Evolutionary conservation across 2,113 vertebrate species (phyloP), one percentile per base, ranked within the genome.

Genomic region (Hyaena hyaena): DNA sequence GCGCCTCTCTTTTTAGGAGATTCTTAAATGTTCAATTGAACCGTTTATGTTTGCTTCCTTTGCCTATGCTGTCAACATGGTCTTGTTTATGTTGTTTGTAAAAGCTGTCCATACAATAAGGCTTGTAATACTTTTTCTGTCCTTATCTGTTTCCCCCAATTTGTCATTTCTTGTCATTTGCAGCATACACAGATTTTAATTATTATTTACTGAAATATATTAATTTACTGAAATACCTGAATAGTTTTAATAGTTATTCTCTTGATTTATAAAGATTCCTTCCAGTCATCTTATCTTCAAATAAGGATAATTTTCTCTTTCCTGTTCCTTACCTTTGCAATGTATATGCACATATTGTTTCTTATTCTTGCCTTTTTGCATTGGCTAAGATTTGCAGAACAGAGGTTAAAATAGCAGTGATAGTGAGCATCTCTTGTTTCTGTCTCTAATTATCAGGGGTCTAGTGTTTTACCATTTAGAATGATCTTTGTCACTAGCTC

Each of bases 31-130:
- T 19, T 12, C n/a, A 10, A 28, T 84, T 53, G 21, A 63, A 15
- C 10, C 81, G 14, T 31, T 93, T 43, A 55, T 61, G 28, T 28
- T 88, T 96, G 58, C 35, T 90, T 88, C 88, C 17, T 92, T 92
- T 82, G n/a, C 11, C 7, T 28, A 31, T 90, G n/a, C 35, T 71
- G 21, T 66, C 17, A 94, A 77, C 58, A 71, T 63, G 7, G 2
- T 88, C 81, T 71, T 77, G 16, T 79, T 68, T 94, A 43, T 53
- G 45, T 66, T 91, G 65, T 35, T 71, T 66, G 10, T 53, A 55
- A 71, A 79, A 90, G 7, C 23, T 86, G 81, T 82, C 50, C 83
- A 45, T 39, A 28, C 35, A 77, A 33, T 69, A 95, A 89, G 17
- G 5, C 53, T 74, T 84, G 2, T 88, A 50, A 69, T 31, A 61